Percentiles rank a stretch among this genome's conserved stretches.
phyloP scores from a whole-genome alignment of 2,113 vertebrate species.

The Hypomesus transpacificus region DNA sequence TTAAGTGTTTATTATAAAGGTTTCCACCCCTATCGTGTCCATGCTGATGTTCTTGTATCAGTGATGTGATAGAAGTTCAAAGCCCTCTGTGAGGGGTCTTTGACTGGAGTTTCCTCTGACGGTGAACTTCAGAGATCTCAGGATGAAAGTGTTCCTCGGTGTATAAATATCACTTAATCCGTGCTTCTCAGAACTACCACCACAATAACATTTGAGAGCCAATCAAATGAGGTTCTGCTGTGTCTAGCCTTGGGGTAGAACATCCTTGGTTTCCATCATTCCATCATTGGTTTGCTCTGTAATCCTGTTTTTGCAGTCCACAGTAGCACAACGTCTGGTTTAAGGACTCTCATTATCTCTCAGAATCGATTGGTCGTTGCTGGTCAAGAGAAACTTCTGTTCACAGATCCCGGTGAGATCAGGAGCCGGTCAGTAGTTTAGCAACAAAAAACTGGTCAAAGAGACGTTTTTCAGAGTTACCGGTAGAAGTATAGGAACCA shows the following conservation, averaged over 20 bases:
- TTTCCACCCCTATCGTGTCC: constrained; percentile 26
- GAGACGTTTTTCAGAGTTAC: constrained; percentile 26
- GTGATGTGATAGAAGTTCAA: too few species aligned
- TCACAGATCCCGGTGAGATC: constrained; percentile 8
- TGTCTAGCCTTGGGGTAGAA: not conserved
- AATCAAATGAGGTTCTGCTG: not conserved
- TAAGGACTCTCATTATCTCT: not conserved
- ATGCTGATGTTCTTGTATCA: too few species aligned
- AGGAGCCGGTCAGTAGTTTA: constrained; percentile 21
- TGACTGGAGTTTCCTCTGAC: constrained; percentile 28
- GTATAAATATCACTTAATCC: not conserved
- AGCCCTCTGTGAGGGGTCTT: too few species aligned
- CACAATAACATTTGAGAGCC: not conserved
- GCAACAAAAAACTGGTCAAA: constrained; percentile 26
- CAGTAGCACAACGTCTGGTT: too few species aligned
- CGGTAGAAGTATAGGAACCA: constrained; percentile 50
- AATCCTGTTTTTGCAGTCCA: too few species aligned
- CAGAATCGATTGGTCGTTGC: not conserved
- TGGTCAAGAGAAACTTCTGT: not conserved
- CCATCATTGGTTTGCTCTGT: too few species aligned
- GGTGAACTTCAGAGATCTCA: constrained; percentile 47
- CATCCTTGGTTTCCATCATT: too few species aligned
- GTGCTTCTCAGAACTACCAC: not conserved
- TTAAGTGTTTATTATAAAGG: constrained; percentile 22
- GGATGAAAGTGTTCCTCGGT: constrained; percentile 44